Evolutionary conservation across 2,888 invertebrate species (phyloP).

Genomic region (Plebejus argus): DNA sequence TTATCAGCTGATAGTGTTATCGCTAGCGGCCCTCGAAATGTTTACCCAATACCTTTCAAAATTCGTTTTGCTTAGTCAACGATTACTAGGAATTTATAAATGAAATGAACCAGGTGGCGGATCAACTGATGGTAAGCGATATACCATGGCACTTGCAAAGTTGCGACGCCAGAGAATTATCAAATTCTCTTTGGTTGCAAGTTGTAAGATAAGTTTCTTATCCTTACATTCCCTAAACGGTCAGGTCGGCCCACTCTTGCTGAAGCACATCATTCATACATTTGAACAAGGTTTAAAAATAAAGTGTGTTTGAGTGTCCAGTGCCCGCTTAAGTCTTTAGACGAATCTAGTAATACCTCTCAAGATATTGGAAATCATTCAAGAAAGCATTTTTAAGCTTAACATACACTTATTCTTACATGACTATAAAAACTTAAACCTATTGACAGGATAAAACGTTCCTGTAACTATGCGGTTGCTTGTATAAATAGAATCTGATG

Average conservation of each 20-base stretch:
- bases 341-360: too few species aligned
- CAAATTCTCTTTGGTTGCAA: too few species aligned
- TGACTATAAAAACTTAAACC: neutral
- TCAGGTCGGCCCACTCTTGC: neutral
- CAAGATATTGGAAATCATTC: too few species aligned
- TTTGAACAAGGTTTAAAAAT: neutral
- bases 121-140: too few species aligned
- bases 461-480: neutral
- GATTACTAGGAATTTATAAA: constrained; percentile 23
- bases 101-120: neutral
- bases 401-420: too few species aligned
- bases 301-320: neutral
- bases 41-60: constrained; percentile 37
- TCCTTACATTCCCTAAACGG: too few species aligned
- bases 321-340: neutral
- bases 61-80: constrained; percentile 33
- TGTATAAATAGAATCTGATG: neutral
- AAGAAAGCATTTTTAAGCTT: too few species aligned
- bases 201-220: too few species aligned
- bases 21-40: constrained; percentile 40
- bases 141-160: too few species aligned
- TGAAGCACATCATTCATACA: neutral
- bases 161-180: too few species aligned
- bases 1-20: constrained; percentile 41
- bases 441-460: neutral